A percentile compares a stretch with the other conserved stretches of the same genome.
These are phyloP conservation scores for Excalfactoria chinensis DNA, from an alignment of 2,113 vertebrate species.

Conservation along the genomic window DNA sequence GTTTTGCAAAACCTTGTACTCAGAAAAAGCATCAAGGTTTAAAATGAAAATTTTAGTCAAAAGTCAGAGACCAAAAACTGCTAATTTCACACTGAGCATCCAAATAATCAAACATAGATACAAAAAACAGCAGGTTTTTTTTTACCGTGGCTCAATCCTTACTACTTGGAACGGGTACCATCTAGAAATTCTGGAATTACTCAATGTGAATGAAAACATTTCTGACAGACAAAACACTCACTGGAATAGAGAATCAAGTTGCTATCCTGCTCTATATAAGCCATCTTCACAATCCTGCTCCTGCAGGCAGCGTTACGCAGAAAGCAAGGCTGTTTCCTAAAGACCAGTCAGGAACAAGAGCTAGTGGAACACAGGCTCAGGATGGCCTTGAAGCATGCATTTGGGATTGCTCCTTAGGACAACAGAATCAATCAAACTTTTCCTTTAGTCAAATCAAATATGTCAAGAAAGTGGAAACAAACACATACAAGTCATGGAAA, in stretches of 20 bases:
- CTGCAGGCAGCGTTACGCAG: neutral
- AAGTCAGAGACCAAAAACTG: neutral
- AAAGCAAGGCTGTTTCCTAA: neutral
- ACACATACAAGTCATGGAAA: neutral
- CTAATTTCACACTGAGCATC: neutral
- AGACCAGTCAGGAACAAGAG: neutral
- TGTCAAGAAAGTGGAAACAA: neutral
- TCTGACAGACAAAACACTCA: neutral
- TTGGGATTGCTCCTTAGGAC: fast-evolving
- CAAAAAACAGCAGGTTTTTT: neutral
- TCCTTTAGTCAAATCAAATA: neutral
- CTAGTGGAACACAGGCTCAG: neutral
- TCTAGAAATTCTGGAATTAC: neutral
- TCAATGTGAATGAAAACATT: neutral
- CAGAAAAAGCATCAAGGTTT: neutral
- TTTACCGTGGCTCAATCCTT: neutral
- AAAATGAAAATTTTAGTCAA: neutral
- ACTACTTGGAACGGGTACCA: neutral
- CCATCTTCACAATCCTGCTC: neutral
- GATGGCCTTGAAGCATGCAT: neutral
- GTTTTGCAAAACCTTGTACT: neutral
- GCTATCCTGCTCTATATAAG: neutral
- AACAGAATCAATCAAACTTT: neutral
- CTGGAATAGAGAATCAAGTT: neutral
- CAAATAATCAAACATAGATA: neutral